Conservation (phyloP, 2,113 vertebrate genomes). For the Pseudopodoces humilis region DNA sequence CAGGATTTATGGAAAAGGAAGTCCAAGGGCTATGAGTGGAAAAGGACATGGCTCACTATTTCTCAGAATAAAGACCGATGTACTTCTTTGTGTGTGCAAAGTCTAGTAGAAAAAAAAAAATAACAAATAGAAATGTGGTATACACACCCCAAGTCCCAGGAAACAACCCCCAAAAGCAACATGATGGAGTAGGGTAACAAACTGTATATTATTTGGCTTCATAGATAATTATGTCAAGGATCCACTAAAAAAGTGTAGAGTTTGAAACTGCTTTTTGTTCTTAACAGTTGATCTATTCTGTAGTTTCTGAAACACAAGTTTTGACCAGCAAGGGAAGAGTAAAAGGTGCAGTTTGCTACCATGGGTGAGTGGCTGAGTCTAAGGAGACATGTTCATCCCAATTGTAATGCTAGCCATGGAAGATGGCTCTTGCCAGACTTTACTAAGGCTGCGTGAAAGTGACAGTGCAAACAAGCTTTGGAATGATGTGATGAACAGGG, state of each 20-base stretch:
- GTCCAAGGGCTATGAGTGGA: not conserved
- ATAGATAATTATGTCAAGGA: not conserved
- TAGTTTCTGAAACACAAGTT: not conserved
- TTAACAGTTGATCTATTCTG: not conserved
- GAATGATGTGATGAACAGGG: not conserved
- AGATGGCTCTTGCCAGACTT: not conserved
- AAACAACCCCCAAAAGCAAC: not conserved
- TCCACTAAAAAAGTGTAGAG: not conserved
- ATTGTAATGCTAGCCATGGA: not conserved
- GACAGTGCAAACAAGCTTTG: not conserved
- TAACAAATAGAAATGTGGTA: not conserved
- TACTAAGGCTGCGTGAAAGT: not conserved
- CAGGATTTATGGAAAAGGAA: not conserved
- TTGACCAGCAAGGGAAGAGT: not conserved
- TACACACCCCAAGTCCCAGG: not conserved
- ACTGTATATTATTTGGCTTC: not conserved
- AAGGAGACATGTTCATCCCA: accelerated
- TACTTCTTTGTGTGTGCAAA: not conserved
- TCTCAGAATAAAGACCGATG: not conserved
- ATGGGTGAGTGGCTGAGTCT: not conserved
- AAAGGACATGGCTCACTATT: not conserved
- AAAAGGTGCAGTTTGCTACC: not conserved
- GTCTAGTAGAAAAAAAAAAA: not conserved
- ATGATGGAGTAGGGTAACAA: not conserved
- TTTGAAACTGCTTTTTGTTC: not conserved